Evolutionary conservation across 37 sponge, comb jelly and placozoan species (phyloP).

Genomic region (Theonella swinhoei): DNA sequence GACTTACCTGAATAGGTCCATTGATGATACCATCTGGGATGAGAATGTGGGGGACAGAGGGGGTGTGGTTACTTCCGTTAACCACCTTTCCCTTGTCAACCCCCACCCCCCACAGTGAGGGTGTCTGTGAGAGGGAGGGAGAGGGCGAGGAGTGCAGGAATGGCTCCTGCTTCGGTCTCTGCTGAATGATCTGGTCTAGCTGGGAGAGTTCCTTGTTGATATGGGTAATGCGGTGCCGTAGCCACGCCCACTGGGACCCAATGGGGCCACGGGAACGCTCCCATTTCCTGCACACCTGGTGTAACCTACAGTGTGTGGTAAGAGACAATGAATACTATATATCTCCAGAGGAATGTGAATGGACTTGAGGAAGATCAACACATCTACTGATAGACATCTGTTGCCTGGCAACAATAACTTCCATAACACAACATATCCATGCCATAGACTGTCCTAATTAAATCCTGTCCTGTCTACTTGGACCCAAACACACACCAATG

Average conservation of each 20-base stretch:
- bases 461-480: too few relatives aligned
- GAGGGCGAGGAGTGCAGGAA: not conserved
- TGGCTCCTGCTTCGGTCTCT: slow-evolving; percentile 3
- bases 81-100: not conserved
- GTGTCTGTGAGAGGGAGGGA: not conserved
- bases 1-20: slow-evolving; percentile 7
- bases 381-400: too few relatives aligned
- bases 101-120: not conserved
- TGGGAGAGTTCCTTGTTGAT: slow-evolving; percentile 50
- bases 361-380: too few relatives aligned
- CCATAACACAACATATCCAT: too few relatives aligned
- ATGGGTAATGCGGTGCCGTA: slow-evolving; percentile 14
- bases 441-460: too few relatives aligned
- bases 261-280: slow-evolving; percentile 6
- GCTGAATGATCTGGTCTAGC: slow-evolving; percentile 26
- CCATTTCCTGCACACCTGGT: slow-evolving; percentile 5
- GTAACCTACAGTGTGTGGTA: slow-evolving; percentile 2
- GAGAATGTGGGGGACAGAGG: slow-evolving; percentile 24
- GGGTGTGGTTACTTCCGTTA: not conserved
- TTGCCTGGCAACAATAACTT: too few relatives aligned
- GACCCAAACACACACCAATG: too few relatives aligned
- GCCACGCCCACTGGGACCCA: slow-evolving; percentile 62
- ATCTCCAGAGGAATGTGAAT: too few relatives aligned
- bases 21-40: slow-evolving; percentile 16
- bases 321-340: too few relatives aligned